phyloP scores from a whole-genome alignment of 2,888 invertebrate species.

The Carpatolechia fugitivella region DNA sequence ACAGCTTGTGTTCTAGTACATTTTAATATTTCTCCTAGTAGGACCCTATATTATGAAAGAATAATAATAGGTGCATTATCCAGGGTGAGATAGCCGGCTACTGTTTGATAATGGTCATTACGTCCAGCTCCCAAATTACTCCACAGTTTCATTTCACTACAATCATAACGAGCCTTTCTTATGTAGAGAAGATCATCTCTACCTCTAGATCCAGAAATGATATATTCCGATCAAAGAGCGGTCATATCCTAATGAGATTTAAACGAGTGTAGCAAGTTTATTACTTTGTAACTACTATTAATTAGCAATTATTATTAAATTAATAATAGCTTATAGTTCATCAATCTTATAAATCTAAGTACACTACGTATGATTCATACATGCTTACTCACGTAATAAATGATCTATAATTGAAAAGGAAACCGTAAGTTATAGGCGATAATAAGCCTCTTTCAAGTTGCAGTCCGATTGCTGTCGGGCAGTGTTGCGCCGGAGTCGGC shows the following conservation, averaged over 20 bases:
- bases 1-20: too few relatives aligned
- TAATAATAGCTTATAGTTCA: too few relatives aligned
- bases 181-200: background rate
- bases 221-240: background rate
- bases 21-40: background rate
- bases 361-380: background rate
- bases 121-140: conserved; percentile 31
- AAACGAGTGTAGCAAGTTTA: background rate
- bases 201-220: background rate
- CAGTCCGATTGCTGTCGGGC: conserved; percentile 31
- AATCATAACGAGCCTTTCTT: conserved; percentile 14
- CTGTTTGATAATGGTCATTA: conserved; percentile 60
- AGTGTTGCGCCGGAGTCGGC: conserved; percentile 43
- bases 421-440: background rate
- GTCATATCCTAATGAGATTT: conserved; percentile 1
- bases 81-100: conserved; percentile 45
- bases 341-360: too few relatives aligned
- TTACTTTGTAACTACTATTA: too few relatives aligned
- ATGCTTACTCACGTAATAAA: background rate
- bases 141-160: conserved; percentile 16
- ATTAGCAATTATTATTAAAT: too few relatives aligned
- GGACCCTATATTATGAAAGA: conserved; percentile 33
- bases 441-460: conserved; percentile 10
- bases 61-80: conserved; percentile 61
- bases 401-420: background rate